Percentiles rank a stretch among this genome's conserved stretches.
Conservation (phyloP, 2,888 invertebrate genomes). For the Conops quadrifasciatus region DNA sequence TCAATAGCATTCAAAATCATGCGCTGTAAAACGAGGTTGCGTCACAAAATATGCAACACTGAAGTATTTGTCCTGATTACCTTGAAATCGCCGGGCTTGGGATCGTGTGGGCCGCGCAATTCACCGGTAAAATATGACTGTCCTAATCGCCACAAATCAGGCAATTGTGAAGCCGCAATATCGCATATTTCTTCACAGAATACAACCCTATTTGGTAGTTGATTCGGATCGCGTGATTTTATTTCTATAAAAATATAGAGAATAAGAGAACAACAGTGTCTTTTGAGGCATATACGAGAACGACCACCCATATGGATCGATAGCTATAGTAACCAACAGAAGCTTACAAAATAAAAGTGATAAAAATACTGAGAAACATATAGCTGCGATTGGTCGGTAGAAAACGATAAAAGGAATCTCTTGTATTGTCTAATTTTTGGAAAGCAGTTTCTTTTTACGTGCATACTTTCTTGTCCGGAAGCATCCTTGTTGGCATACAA, state of each 20-base stretch:
- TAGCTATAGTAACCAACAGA: too few species aligned
- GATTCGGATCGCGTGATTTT: constrained; percentile 58
- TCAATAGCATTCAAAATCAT: constrained; percentile 83
- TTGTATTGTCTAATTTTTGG: neutral
- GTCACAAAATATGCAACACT: neutral
- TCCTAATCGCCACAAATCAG: constrained; percentile 95
- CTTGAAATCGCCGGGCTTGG: constrained; percentile 81
- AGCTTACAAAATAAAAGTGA: too few species aligned
- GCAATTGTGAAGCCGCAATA: constrained; percentile 78
- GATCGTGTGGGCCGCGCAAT: constrained; percentile 77
- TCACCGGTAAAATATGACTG: constrained; percentile 93
- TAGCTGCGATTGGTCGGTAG: too few species aligned
- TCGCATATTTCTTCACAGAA: constrained; percentile 84
- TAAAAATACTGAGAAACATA: too few species aligned
- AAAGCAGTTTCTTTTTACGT: neutral
- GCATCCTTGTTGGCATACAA: constrained; percentile 60
- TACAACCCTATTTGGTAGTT: constrained; percentile 73
- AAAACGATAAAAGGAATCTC: too few species aligned
- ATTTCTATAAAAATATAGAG: constrained; percentile 46
- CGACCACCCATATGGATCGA: too few species aligned
- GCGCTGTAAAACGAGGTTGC: constrained; percentile 66
- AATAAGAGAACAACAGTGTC: too few species aligned
- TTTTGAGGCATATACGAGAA: too few species aligned
- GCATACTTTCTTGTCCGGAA: constrained; percentile 54
- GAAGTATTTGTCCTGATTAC: constrained; percentile 59